Evolutionary conservation across 2,888 invertebrate species (phyloP).

Genomic region (Xanthorhoe spadicearia): DNA sequence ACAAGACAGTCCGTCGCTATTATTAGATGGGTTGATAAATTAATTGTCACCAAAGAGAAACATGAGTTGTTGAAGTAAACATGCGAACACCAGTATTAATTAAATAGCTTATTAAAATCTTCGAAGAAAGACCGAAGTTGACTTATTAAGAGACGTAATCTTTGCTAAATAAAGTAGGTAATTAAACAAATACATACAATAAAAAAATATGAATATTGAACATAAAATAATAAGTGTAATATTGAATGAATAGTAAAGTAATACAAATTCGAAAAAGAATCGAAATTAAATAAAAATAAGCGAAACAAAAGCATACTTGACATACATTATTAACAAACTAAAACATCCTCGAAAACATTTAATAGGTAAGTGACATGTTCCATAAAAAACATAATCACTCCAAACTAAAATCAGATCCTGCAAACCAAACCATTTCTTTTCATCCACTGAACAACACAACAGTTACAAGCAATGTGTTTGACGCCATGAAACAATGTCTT

Average conservation of each 20-base stretch:
- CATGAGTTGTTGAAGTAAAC: conserved; percentile 4
- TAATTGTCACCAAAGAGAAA: conserved; percentile 51
- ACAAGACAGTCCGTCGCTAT: conserved; percentile 56
- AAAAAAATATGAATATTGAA: too few relatives aligned
- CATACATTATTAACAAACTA: too few relatives aligned
- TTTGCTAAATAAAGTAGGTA: neutral
- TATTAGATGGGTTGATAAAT: conserved; percentile 64
- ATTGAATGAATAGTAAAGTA: too few relatives aligned
- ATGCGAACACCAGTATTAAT: neutral
- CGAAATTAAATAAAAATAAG: too few relatives aligned
- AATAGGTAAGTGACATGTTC: neutral
- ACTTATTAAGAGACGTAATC: neutral
- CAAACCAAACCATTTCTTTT: conserved; percentile 18
- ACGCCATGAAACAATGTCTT: conserved; percentile 66
- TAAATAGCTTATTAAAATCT: neutral
- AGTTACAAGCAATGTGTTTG: conserved; percentile 48
- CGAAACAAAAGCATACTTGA: too few relatives aligned
- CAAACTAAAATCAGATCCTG: neutral
- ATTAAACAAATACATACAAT: too few relatives aligned
- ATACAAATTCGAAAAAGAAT: too few relatives aligned
- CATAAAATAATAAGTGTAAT: too few relatives aligned
- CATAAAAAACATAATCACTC: neutral
- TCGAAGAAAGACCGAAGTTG: neutral
- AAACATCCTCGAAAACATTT: neutral
- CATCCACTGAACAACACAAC: conserved; percentile 45